Evolutionary conservation across 2,888 invertebrate genomes (phyloP).

Genomic region (Meiosimyza platycephala): DNA sequence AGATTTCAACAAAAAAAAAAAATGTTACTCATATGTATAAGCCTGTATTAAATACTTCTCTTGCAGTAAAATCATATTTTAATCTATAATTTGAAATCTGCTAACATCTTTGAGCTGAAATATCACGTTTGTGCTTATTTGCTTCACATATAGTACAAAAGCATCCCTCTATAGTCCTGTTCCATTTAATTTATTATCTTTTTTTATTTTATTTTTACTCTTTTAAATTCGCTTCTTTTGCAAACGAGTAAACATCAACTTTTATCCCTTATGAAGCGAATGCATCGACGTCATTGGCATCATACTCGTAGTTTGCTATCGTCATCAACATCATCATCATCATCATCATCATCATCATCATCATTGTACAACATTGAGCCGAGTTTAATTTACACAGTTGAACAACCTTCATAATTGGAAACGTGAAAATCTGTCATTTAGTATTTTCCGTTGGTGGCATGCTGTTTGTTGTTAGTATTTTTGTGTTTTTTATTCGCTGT

Average conservation of each 20-base stretch:
- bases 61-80: constrained; percentile 2
- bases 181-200: too few species aligned
- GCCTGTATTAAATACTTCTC: background rate
- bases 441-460: constrained; percentile 8
- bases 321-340: background rate
- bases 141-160: too few species aligned
- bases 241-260: too few species aligned
- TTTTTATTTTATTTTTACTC: too few species aligned
- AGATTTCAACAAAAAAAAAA: too few species aligned
- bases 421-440: constrained; percentile 34
- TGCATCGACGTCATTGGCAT: too few species aligned
- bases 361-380: constrained; percentile 9
- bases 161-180: too few species aligned
- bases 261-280: too few species aligned
- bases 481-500: background rate
- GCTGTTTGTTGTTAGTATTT: background rate
- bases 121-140: background rate
- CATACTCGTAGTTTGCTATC: too few species aligned
- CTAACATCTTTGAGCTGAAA: constrained; percentile 14
- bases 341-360: background rate
- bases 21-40: too few species aligned
- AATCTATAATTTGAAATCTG: constrained; percentile 26
- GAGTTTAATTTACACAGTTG: constrained; percentile 27
- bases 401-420: constrained; percentile 33
- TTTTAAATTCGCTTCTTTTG: too few species aligned